These are phyloP conservation scores for Platalea minor DNA, from an alignment of 2,797 vertebrate genomes.

Conservation along the genomic window DNA sequence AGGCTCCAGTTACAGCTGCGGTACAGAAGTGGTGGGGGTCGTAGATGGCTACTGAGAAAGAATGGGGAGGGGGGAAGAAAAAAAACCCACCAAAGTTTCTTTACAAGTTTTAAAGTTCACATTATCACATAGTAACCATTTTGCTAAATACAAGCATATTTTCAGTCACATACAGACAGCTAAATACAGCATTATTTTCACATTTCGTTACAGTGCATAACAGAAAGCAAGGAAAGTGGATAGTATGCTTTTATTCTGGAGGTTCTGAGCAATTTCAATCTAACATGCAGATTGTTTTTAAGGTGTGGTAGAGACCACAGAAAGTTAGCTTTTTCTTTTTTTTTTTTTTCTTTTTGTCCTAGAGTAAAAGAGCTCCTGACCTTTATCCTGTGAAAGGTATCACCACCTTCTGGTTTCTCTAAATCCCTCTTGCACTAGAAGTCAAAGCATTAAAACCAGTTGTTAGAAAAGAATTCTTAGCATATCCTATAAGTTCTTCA, in stretches of 20 bases:
- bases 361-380: slow-evolving; percentile 70
- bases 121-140: slow-evolving; percentile 77
- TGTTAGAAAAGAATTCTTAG: slow-evolving; percentile 61
- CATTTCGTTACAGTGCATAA: slow-evolving; percentile 78
- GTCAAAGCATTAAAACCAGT: slow-evolving; percentile 72
- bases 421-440: slow-evolving; percentile 58
- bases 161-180: slow-evolving; percentile 80
- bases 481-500: slow-evolving; percentile 39
- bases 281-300: slow-evolving; percentile 79
- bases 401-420: slow-evolving; percentile 54
- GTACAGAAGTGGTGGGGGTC: not conserved
- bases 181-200: slow-evolving; percentile 78
- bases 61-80: not conserved
- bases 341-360: not conserved
- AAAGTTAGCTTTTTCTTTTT: slow-evolving; percentile 37
- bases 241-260: slow-evolving; percentile 71
- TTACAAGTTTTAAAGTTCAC: slow-evolving; percentile 77
- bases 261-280: slow-evolving; percentile 72
- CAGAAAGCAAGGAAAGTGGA: slow-evolving; percentile 76
- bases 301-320: slow-evolving; percentile 33
- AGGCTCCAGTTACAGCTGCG: not conserved
- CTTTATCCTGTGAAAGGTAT: slow-evolving; percentile 56
- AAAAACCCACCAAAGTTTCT: not conserved
- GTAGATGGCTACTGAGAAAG: not conserved
- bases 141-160: slow-evolving; percentile 86